A percentile compares a stretch with the other conserved stretches of the same genome.
Conservation (phyloP, 2,888 invertebrate genomes). For the Coenonympha glycerion region DNA sequence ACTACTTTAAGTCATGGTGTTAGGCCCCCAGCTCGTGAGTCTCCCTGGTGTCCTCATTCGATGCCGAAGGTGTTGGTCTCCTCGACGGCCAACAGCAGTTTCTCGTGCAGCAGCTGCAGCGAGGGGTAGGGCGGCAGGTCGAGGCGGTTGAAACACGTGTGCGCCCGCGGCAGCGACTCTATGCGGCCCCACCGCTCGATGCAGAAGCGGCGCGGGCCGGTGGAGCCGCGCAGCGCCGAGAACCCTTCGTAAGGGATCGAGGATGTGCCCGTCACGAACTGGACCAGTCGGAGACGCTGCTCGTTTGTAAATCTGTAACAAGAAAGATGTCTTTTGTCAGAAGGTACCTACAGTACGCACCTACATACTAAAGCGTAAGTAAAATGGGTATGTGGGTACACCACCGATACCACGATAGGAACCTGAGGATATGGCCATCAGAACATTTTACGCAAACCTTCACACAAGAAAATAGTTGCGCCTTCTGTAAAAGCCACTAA, state of each 20-base stretch:
- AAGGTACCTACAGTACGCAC: background rate
- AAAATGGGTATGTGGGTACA: too few relatives aligned
- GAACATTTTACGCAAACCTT: too few relatives aligned
- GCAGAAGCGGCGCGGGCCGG: constrained; percentile 96
- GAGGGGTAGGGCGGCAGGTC: constrained; percentile 97
- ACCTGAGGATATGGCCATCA: too few relatives aligned
- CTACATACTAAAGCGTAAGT: too few relatives aligned
- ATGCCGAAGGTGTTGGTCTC: constrained; percentile 98
- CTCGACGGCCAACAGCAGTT: constrained; percentile 93
- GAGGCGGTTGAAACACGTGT: constrained; percentile 98
- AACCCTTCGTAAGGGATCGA: constrained; percentile 99
- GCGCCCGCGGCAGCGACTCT: constrained; percentile 94
- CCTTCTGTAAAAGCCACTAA: too few relatives aligned
- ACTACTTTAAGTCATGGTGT: too few relatives aligned
- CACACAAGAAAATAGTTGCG: too few relatives aligned
- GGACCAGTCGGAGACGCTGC: constrained; percentile 91
- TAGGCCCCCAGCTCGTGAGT: too few relatives aligned
- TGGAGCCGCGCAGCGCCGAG: constrained; percentile 93
- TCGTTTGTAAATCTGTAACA: constrained; percentile 89
- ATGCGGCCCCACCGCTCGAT: constrained; percentile 98
- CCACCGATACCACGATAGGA: too few relatives aligned
- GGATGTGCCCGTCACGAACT: constrained; percentile 98
- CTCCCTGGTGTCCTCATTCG: too few relatives aligned
- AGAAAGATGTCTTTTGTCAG: background rate
- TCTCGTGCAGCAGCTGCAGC: constrained; percentile 92